Conservation (phyloP, 2,113 vertebrate species). For the Plestiodon gilberti region DNA sequence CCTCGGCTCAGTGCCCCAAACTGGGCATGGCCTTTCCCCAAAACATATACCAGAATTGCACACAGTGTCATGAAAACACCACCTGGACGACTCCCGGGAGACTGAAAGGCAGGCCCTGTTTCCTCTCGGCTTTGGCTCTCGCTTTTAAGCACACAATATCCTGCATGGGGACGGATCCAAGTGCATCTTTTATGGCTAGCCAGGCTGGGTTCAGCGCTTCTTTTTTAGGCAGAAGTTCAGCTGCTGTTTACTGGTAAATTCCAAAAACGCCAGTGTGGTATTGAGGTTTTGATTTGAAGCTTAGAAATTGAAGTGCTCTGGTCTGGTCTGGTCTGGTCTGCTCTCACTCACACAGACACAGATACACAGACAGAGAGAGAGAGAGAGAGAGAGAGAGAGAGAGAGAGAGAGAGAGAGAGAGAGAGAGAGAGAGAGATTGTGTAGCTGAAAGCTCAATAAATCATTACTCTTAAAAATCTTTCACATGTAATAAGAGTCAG, state of each 20-base stretch:
- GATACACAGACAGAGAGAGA: too few relatives aligned
- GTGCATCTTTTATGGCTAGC: slow-evolving; percentile 3
- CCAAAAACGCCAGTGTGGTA: slow-evolving; percentile 9
- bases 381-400: too few relatives aligned
- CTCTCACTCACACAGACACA: too few relatives aligned
- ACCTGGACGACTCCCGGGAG: neutral
- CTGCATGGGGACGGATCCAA: neutral
- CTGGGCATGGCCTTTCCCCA: neutral
- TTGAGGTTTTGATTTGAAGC: slow-evolving; percentile 20
- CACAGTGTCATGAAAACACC: neutral
- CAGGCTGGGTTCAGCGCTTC: neutral
- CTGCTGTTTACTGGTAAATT: slow-evolving; percentile 21
- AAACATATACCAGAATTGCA: neutral
- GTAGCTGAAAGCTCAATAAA: neutral
- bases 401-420: too few relatives aligned
- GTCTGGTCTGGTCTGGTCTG: too few relatives aligned
- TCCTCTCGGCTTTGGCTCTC: neutral
- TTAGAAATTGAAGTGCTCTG: neutral
- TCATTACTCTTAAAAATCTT: neutral
- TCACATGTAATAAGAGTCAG: neutral
- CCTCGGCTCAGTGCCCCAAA: rapidly evolving
- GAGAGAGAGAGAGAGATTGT: too few relatives aligned
- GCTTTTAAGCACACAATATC: slow-evolving; percentile 37
- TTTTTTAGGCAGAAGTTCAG: neutral
- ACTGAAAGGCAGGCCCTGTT: neutral